These are phyloP conservation scores for Globodera rostochiensis DNA, from an alignment of 1,140 invertebrate species.

Conservation along the genomic window DNA sequence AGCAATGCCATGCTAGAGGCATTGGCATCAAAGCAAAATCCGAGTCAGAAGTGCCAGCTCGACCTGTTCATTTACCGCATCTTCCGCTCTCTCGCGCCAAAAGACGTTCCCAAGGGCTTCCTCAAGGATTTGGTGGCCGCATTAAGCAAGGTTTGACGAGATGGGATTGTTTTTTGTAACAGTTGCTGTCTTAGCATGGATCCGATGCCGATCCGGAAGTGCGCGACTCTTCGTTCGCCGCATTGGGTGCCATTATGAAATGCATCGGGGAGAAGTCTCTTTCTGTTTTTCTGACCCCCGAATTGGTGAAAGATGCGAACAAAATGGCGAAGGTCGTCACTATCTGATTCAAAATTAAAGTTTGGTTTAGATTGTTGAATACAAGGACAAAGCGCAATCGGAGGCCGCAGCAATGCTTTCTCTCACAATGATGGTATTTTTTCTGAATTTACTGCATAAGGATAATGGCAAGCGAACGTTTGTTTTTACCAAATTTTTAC, in stretches of 20 bases:
- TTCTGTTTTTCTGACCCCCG: constrained; percentile 77
- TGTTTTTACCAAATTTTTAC: too few species aligned
- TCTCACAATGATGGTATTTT: too few species aligned
- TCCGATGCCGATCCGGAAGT: constrained; percentile 63
- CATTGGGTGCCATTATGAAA: constrained; percentile 88
- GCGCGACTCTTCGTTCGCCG: constrained; percentile 72
- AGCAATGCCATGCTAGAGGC: constrained; percentile 81
- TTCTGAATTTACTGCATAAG: too few species aligned
- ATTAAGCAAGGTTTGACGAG: constrained; percentile 27
- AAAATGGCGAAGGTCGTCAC: constrained; percentile 83
- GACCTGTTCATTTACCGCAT: constrained; percentile 41
- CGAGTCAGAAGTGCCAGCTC: constrained; percentile 37
- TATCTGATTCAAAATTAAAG: neutral
- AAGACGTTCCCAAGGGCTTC: constrained; percentile 33
- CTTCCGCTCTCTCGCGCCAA: constrained; percentile 32
- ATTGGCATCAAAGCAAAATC: constrained; percentile 68
- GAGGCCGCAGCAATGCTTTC: neutral
- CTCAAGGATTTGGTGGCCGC: constrained; percentile 33
- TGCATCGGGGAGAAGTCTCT: constrained; percentile 90
- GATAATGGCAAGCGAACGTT: too few species aligned
- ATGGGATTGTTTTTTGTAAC: too few species aligned
- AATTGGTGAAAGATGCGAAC: constrained; percentile 77
- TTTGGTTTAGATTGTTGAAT: neutral
- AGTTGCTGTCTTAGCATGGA: constrained; percentile 39
- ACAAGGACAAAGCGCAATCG: neutral